Evolutionary conservation across 2,888 invertebrate genomes (phyloP), one percentile per base, ranked within the genome.

Genomic region (Mylabris sibirica): DNA sequence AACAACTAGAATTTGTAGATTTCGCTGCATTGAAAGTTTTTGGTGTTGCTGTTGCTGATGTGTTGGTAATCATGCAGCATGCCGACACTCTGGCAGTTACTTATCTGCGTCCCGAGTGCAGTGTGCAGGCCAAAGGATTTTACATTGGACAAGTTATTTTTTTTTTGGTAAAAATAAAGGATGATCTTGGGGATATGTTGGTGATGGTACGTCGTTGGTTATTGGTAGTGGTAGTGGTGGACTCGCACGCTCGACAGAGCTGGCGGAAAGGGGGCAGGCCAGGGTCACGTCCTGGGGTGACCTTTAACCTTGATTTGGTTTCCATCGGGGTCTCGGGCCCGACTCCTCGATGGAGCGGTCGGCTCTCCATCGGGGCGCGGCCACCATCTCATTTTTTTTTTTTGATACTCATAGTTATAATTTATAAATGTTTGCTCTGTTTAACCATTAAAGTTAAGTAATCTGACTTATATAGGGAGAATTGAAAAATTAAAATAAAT

Each of bases 261-360:
- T 78, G 78, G 79, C 79, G 79, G 78, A 79, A 80, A 20, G 79
- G 80, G 83, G 84, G 84, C 84, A 84, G 88, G 89, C 89, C 89
- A 88, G 86, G 89, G 90, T 89, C 90, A 91, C 90, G 90, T 90
- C 89, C 87, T 88, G 87, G 85, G 86, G 90, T 90, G 90, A 90
- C 90, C 89, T 90, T 90, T 82, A 87, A 87, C 88, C 87, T 91
- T 91, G 92, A 92, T 92, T 92, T 92, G 92, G 92, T 92, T 92
- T 92, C 91, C 92, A 92, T 90, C 88, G 87, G 89, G 89, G 87
- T 88, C 87, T 86, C 88, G 87, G 84, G 87, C 88, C 88, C 87
- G 87, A 86, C 78, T 76, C 77, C 74, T 74, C 75, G 72, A 72
- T 68, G 78, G 75, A 75, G 75, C 74, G 74, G 73, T 72, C 73